Conservation (phyloP, 2,888 invertebrate genomes). For the Melanchra persicariae region DNA sequence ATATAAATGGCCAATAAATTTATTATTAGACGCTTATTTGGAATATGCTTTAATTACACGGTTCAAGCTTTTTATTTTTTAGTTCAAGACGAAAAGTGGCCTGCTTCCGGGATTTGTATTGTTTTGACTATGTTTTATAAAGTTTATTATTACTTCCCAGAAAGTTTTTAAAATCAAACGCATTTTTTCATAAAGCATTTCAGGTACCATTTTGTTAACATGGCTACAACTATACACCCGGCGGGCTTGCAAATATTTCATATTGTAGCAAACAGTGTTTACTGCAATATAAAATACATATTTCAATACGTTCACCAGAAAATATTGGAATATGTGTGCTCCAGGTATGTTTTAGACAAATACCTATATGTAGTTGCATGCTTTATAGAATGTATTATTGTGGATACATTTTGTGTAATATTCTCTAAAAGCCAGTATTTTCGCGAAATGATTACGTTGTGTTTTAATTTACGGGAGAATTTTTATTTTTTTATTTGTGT, state of each 20-base stretch:
- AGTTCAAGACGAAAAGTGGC: background rate
- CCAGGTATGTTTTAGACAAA: constrained; percentile 36
- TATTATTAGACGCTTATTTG: constrained; percentile 53
- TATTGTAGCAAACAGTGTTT: constrained; percentile 51
- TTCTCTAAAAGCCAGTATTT: constrained; percentile 43
- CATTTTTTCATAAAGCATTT: constrained; percentile 1
- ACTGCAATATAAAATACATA: constrained; percentile 55
- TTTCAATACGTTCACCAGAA: constrained; percentile 59
- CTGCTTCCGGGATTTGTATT: constrained; percentile 9
- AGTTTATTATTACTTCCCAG: background rate
- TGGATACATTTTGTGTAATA: constrained; percentile 3
- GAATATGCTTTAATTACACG: constrained; percentile 50
- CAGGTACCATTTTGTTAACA: constrained; percentile 16
- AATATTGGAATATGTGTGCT: constrained; percentile 45
- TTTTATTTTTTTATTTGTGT: constrained; percentile 71
- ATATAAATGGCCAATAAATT: constrained; percentile 64
- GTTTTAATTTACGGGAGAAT: constrained; percentile 72
- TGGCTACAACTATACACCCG: constrained; percentile 15
- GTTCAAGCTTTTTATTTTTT: constrained; percentile 8
- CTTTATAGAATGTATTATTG: constrained; percentile 26
- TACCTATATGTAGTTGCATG: constrained; percentile 21
- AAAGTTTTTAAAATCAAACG: background rate
- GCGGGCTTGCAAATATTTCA: constrained; percentile 54
- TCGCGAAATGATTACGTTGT: constrained; percentile 69
- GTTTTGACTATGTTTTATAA: constrained; percentile 8